Percentiles rank a stretch among this genome's conserved stretches.
phyloP scores from a whole-genome alignment of 64 coral and sea anemone species.

The Dendrophyllia cribrosa region DNA sequence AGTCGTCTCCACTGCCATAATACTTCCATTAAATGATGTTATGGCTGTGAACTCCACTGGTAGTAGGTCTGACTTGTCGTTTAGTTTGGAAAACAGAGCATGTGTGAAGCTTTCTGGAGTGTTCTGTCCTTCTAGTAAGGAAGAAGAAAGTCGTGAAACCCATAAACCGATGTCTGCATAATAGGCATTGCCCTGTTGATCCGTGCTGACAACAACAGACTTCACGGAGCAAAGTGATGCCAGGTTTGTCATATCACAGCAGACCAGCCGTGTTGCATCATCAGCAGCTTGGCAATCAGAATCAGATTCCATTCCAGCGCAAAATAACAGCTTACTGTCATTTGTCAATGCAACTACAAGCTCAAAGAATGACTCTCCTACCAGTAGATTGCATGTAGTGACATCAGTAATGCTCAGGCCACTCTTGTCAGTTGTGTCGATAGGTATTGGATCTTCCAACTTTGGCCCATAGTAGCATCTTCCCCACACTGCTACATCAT shows the following conservation, averaged over 20 bases:
- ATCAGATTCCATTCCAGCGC: slow-evolving; percentile 21
- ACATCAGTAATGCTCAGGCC: slow-evolving; percentile 58
- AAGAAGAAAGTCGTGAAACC: slow-evolving; percentile 2
- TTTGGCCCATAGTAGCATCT: slow-evolving; percentile 69
- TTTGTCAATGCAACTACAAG: slow-evolving; percentile 59
- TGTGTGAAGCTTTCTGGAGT: not conserved
- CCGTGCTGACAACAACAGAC: slow-evolving; percentile 13
- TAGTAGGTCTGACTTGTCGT: slow-evolving; percentile 22
- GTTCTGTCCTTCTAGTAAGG: not conserved
- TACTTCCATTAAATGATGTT: not conserved
- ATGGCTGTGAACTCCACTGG: slow-evolving; percentile 57
- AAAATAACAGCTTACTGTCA: slow-evolving; percentile 69
- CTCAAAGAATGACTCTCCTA: slow-evolving; percentile 39
- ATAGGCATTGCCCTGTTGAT: slow-evolving; percentile 17
- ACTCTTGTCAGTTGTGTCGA: not conserved
- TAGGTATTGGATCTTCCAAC: slow-evolving; percentile 41
- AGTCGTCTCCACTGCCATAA: slow-evolving; percentile 65
- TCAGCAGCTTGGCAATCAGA: slow-evolving; percentile 23
- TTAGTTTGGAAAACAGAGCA: slow-evolving; percentile 6
- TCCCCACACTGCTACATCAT: slow-evolving; percentile 72
- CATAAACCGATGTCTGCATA: slow-evolving; percentile 33
- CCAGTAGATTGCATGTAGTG: slow-evolving; percentile 43
- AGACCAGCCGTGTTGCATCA: slow-evolving; percentile 40
- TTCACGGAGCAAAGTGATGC: slow-evolving; percentile 27
- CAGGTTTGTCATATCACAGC: slow-evolving; percentile 44